Conservation (phyloP, 1,140 invertebrate genomes). For the Lineus longissimus region DNA sequence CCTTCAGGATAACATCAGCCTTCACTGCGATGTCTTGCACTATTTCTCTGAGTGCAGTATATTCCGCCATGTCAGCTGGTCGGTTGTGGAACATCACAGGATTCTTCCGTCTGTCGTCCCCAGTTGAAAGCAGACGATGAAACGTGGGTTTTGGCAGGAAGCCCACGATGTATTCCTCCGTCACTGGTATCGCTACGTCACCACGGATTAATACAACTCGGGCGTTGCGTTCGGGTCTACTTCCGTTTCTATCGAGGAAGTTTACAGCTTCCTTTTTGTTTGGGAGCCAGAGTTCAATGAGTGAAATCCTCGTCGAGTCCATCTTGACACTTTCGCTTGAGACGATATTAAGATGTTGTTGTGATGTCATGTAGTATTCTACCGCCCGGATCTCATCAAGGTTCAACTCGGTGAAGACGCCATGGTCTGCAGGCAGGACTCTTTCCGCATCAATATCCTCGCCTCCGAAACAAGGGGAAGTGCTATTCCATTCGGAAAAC, state of each 20-base stretch:
- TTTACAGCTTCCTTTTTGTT: slow-evolving; percentile 28
- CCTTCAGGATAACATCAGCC: slow-evolving; percentile 27
- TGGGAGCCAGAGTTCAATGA: slow-evolving; percentile 38
- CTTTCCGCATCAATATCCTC: not conserved
- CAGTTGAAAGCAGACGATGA: slow-evolving; percentile 20
- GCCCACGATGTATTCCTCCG: slow-evolving; percentile 43
- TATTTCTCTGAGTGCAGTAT: slow-evolving; percentile 27
- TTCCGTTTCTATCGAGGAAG: slow-evolving; percentile 26
- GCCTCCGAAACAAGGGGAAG: not conserved
- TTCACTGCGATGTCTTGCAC: slow-evolving; percentile 21
- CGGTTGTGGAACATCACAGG: slow-evolving; percentile 28
- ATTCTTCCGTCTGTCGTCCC: slow-evolving; percentile 26
- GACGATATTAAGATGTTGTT: slow-evolving; percentile 26
- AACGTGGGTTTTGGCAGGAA: slow-evolving; percentile 28
- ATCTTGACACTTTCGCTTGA: slow-evolving; percentile 21
- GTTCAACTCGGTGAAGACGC: slow-evolving; percentile 38
- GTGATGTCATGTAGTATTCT: slow-evolving; percentile 30
- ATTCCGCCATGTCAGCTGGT: slow-evolving; percentile 39
- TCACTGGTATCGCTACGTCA: slow-evolving; percentile 25
- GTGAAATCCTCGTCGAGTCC: slow-evolving; percentile 34
- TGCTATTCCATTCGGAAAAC: not conserved
- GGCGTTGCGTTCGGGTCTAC: slow-evolving; percentile 30
- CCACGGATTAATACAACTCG: slow-evolving; percentile 38
- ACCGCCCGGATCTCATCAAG: slow-evolving; percentile 32
- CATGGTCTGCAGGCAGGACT: slow-evolving; percentile 9